phyloP scores from a whole-genome alignment of 2,113 vertebrate species.

The Petaurus breviceps region DNA sequence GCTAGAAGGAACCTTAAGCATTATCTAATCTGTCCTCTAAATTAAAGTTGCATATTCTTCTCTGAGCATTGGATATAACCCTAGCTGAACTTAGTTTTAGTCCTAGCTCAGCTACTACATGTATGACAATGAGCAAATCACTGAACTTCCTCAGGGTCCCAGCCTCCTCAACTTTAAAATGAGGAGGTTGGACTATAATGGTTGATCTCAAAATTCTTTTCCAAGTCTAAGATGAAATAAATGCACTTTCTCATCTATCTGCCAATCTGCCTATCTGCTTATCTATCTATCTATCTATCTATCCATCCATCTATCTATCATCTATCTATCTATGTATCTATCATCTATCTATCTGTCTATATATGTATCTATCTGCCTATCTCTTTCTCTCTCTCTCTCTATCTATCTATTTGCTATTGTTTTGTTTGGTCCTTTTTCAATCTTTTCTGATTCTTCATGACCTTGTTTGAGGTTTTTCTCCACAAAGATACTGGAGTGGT shows the following conservation, averaged over 20 bases:
- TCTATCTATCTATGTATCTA: background rate
- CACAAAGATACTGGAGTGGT: background rate
- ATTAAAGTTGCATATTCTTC: background rate
- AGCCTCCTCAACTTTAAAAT: background rate
- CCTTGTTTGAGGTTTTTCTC: background rate
- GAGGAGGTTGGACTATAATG: background rate
- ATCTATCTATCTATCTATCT: background rate
- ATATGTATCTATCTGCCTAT: too few species aligned
- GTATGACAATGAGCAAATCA: background rate
- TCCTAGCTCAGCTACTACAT: background rate
- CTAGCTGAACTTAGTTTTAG: background rate
- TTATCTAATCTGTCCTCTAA: background rate
- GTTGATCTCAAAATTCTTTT: background rate
- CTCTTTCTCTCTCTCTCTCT: background rate
- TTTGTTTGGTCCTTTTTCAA: background rate
- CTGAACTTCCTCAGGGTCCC: background rate
- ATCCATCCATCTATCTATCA: too few species aligned
- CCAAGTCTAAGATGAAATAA: background rate
- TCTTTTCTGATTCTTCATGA: background rate
- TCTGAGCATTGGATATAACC: background rate
- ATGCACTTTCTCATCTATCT: too few species aligned
- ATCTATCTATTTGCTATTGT: background rate
- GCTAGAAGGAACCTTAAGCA: background rate
- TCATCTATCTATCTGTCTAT: background rate
- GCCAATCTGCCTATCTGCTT: background rate